Evolutionary conservation across 2,888 invertebrate species (phyloP).

Genomic region (Agriopis marginaria): DNA sequence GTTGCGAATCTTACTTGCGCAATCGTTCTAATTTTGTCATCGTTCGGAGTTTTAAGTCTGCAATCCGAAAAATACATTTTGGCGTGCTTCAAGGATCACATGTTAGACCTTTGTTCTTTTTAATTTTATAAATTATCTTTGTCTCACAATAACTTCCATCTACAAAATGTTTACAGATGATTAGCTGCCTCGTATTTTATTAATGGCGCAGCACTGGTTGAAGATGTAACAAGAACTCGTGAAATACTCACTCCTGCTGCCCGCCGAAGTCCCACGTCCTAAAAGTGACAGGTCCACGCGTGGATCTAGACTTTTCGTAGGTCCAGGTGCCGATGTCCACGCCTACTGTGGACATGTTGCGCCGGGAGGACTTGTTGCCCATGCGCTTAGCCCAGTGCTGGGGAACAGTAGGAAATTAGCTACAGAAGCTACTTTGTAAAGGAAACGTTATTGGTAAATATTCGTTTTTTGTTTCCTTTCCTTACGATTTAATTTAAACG

Average conservation of each 20-base stretch:
- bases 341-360: slow-evolving; percentile 97
- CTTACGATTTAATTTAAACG: no score
- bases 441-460: no score
- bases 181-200: neutral
- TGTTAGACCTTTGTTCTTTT: neutral
- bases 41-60: neutral
- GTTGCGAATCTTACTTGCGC: neutral
- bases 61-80: neutral
- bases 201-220: no score
- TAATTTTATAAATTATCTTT: neutral
- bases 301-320: slow-evolving; percentile 91
- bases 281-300: slow-evolving; percentile 94
- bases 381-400: slow-evolving; percentile 98
- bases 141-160: no score
- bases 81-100: neutral
- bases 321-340: slow-evolving; percentile 99
- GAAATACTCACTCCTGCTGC: slow-evolving; percentile 92
- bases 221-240: neutral
- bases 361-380: slow-evolving; percentile 94
- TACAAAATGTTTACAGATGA: neutral
- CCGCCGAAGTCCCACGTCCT: slow-evolving; percentile 99
- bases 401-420: slow-evolving; percentile 33
- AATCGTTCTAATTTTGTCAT: neutral
- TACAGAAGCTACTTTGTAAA: neutral
- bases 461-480: no score